Percentiles rank a stretch among this genome's conserved stretches.
Conservation (phyloP, 2,113 vertebrate species). For the Pangasianodon gigas region DNA sequence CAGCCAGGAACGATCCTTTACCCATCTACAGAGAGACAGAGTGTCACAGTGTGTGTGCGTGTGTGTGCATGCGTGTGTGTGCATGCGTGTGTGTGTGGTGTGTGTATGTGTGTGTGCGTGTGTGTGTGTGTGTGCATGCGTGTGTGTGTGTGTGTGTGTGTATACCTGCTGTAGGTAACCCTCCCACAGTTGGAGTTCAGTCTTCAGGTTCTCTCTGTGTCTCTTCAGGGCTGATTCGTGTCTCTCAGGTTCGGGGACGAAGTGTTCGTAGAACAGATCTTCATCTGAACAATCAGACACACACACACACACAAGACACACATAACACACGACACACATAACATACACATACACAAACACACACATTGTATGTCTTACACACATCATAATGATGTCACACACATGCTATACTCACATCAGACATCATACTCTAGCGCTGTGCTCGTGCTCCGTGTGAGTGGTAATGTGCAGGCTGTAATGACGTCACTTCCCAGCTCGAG, state of each 20-base stretch:
- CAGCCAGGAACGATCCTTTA: conserved; percentile 52
- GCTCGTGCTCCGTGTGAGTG: no score
- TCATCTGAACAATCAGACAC: conserved; percentile 19
- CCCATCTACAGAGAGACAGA: conserved; percentile 41
- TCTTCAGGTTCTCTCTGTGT: conserved; percentile 58
- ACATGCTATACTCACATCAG: not conserved
- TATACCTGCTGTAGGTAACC: conserved; percentile 58
- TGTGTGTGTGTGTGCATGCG: no score
- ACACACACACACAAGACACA: no score
- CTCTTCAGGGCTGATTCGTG: conserved; percentile 69
- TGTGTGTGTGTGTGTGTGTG: not conserved
- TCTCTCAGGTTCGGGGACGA: conserved; percentile 70
- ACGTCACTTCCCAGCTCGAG: no score
- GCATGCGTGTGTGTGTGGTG: no score
- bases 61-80: no score
- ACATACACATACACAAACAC: no score
- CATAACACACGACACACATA: no score
- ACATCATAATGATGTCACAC: no score
- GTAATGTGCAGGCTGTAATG: no score
- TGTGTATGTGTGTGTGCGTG: no score
- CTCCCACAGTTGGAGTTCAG: conserved; percentile 73
- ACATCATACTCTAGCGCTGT: no score
- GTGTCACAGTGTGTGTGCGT: not conserved
- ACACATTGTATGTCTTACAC: not conserved
- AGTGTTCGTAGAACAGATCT: conserved; percentile 59